These are phyloP conservation scores for Sebastes paucispinis DNA, from an alignment of 2,797 vertebrate species.

Conservation along the genomic window DNA sequence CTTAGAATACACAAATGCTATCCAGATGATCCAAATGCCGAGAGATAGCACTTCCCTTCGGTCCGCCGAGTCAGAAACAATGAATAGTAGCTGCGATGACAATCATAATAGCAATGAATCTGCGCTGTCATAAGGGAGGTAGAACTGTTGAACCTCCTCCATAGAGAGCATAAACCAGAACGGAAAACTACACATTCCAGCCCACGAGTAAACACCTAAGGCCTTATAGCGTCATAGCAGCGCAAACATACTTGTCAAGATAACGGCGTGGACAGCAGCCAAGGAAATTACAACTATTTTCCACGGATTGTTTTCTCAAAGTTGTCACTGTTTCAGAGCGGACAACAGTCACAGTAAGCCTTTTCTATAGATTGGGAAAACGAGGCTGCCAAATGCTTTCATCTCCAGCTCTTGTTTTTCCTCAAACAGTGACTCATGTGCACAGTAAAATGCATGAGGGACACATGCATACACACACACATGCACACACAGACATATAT, in stretches of 20 bases:
- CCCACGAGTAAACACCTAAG: slow-evolving; percentile 45
- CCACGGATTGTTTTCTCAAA: slow-evolving; percentile 16
- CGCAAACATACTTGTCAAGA: slow-evolving; percentile 38
- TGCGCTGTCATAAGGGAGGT: slow-evolving; percentile 32
- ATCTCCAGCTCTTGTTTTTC: slow-evolving; percentile 16
- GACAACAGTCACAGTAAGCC: not conserved
- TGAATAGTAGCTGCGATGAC: slow-evolving; percentile 21
- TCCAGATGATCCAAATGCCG: slow-evolving; percentile 23
- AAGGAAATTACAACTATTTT: slow-evolving; percentile 16
- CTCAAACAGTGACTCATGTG: slow-evolving; percentile 41
- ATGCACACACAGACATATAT: slow-evolving; percentile 16
- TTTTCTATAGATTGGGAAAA: slow-evolving; percentile 2
- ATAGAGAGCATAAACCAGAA: slow-evolving; percentile 27
- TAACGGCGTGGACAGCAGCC: slow-evolving; percentile 17
- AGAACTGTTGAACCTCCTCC: slow-evolving; percentile 47
- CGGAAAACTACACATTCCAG: slow-evolving; percentile 42
- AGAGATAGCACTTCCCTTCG: slow-evolving; percentile 18
- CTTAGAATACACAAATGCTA: slow-evolving; percentile 28
- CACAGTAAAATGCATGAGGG: slow-evolving; percentile 10
- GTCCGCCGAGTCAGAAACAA: slow-evolving; percentile 32
- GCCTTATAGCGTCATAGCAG: slow-evolving; percentile 44
- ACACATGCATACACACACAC: not conserved
- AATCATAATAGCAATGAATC: slow-evolving; percentile 51
- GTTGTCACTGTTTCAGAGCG: slow-evolving; percentile 19
- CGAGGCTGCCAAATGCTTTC: not conserved